Evolutionary conservation across 2,797 vertebrate species (phyloP).

Genomic region (Lepus townsendii): DNA sequence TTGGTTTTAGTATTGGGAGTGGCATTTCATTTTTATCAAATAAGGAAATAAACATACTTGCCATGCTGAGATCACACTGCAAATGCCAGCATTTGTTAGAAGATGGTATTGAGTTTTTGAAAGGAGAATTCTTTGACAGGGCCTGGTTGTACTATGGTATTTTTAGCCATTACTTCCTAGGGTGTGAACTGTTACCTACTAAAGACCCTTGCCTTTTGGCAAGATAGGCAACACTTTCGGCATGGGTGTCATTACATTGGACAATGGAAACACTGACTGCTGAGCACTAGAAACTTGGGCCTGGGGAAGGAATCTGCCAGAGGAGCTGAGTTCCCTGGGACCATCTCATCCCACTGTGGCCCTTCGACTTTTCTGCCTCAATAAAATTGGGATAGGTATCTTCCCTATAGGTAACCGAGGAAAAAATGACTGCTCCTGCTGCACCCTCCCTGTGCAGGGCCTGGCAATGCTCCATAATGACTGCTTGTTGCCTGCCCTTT

Average conservation of each 20-base stretch:
- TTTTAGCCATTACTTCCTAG: not conserved
- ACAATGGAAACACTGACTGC: not conserved
- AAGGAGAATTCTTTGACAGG: slow-evolving; percentile 11
- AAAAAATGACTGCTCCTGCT: not conserved
- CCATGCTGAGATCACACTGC: not conserved
- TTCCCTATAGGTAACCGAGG: not conserved
- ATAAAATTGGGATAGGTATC: not conserved
- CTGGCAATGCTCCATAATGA: not conserved
- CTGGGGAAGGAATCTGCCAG: not conserved
- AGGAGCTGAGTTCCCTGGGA: not conserved
- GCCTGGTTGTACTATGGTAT: not conserved
- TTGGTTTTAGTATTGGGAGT: slow-evolving; percentile 38
- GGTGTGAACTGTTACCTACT: not conserved
- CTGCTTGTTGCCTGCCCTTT: not conserved
- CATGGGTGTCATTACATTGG: not conserved
- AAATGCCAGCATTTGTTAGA: not conserved
- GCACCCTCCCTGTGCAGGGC: not conserved
- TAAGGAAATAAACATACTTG: slow-evolving; percentile 20
- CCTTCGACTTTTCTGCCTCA: not conserved
- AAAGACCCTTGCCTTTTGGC: slow-evolving; percentile 12
- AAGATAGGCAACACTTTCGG: not conserved
- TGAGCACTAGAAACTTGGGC: not conserved
- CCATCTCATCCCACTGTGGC: not conserved
- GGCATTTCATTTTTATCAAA: slow-evolving; percentile 50
- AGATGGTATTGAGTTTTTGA: not conserved